Evolutionary conservation across 64 coral and sea anemone species (phyloP), one percentile per base, ranked within the genome.

Genomic region (Hydrozoanthus tunicans): DNA sequence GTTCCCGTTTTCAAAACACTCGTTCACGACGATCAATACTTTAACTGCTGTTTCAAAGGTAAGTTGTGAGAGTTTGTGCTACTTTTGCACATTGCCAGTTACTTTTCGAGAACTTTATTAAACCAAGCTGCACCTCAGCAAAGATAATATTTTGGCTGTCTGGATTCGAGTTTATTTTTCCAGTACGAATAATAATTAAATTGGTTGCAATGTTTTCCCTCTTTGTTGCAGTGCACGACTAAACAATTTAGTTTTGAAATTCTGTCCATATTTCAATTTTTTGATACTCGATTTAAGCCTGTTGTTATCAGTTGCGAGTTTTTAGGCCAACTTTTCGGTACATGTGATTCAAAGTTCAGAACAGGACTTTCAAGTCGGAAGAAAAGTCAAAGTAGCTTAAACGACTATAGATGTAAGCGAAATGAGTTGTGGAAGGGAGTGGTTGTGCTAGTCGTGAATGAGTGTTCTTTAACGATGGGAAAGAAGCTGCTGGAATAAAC

Each of bases 111-210:
- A 68, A 13, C n/a, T 68, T 26, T 75, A 75, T 75, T 7, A 75
- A 75, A 75, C 23, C 32, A 75, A 75, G 24, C 72, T 51, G 32
- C 5, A 75, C 43, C 51, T 77, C 73, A 52, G 43, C 73, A 77
- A 77, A 77, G 73, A 43, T 77, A 77, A 77, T 53, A 53, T 53
- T 77, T 43, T 53, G 27, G 24, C 73, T 77, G 73, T 53, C 43
- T 77, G 73, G 73, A 77, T 77, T 77, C 6, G 73, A 77, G 73
- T 77, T 77, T 53, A 77, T 73, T 77, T 76, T 77, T 77, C 73
- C 51, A 77, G 51, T 77, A 77, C 43, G 11, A 4, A 77, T 51
- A 53, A 77, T 76, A 77, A 55, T 77, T 77, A 11, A 53, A 51
- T 77, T 77, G 13, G 24, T 51, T 4, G 27, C 3, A 77, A 54